phyloP scores from a whole-genome alignment of 2,113 vertebrate genomes.

The Cepphus grylle region DNA sequence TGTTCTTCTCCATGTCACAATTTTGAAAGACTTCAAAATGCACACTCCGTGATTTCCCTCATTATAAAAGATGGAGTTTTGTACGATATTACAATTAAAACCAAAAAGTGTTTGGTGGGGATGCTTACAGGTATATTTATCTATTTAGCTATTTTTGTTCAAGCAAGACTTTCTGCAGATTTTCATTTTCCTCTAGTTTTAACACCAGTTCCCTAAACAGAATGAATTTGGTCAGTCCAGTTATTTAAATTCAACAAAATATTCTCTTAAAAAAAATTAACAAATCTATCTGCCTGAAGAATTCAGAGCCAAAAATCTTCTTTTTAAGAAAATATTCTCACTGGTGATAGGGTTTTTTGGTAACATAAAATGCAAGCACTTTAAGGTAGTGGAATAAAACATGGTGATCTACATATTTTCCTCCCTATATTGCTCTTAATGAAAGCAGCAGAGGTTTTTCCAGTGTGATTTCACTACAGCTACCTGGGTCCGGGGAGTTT shows the following conservation, averaged over 20 bases:
- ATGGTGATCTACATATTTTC: neutral
- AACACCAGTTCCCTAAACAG: neutral
- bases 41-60: neutral
- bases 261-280: neutral
- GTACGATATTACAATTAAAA: neutral
- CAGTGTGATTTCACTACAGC: neutral
- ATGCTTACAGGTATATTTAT: neutral
- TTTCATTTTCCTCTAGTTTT: neutral
- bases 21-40: neutral
- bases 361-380: conserved; percentile 14
- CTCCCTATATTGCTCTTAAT: neutral
- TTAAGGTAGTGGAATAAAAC: neutral
- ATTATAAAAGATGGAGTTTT: neutral
- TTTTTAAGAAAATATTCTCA: conserved; percentile 9
- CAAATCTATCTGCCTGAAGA: neutral
- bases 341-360: neutral
- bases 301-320: neutral
- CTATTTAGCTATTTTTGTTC: neutral
- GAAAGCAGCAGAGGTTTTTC: neutral
- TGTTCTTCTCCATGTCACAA: neutral
- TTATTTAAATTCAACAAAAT: conserved; percentile 12
- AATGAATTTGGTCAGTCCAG: neutral
- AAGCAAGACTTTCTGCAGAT: neutral
- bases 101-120: neutral
- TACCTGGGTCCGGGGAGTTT: fast-evolving